Percentiles rank a stretch among this genome's conserved stretches.
These are phyloP conservation scores for Dendrophyllia cribrosa DNA, from an alignment of 64 coral and sea anemone species.

Conservation along the genomic window DNA sequence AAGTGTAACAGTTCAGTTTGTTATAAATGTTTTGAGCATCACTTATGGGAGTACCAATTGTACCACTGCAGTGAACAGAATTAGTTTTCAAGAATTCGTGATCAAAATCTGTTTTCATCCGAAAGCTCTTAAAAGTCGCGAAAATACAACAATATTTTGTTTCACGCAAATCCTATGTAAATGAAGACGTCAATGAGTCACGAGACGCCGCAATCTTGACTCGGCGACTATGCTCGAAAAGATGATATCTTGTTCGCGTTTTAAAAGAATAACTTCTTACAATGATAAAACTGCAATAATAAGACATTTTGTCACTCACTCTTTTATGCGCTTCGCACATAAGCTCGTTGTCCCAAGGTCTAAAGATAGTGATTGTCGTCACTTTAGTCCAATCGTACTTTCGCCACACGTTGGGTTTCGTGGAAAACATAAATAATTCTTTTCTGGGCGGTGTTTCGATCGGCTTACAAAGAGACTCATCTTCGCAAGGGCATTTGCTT, in stretches of 20 bases:
- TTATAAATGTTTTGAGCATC: too few species aligned
- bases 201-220: neutral
- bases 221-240: neutral
- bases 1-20: too few species aligned
- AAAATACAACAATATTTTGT: neutral
- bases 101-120: too few species aligned
- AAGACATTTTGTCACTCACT: constrained; percentile 24
- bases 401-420: constrained; percentile 79
- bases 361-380: constrained; percentile 88
- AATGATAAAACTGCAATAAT: neutral
- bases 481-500: constrained; percentile 78
- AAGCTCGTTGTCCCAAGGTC: constrained; percentile 93
- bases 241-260: neutral
- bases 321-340: constrained; percentile 95
- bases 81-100: too few species aligned
- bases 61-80: too few species aligned
- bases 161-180: constrained; percentile 30
- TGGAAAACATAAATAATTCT: constrained; percentile 88
- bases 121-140: too few species aligned
- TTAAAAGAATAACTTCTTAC: neutral
- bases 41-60: too few species aligned
- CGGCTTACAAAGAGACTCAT: constrained; percentile 72
- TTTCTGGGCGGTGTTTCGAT: constrained; percentile 82
- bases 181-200: neutral
- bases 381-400: constrained; percentile 91